Base-by-base conservation (phyloP, 2,888 invertebrate species). In the Drosophila fungiperda region DNA sequence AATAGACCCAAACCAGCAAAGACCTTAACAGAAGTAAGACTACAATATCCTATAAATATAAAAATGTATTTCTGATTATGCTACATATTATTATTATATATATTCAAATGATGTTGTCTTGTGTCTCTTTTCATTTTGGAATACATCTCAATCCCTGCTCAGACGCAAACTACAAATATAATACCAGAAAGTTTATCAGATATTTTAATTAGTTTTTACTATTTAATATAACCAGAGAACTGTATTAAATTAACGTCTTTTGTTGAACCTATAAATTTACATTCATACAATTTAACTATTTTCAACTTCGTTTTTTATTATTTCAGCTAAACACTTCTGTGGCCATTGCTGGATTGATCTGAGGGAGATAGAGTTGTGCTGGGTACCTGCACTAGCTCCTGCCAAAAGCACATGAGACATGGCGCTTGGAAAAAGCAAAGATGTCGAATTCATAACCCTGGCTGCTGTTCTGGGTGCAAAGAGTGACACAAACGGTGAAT, bases 341-440 rank as follows among this genome's bases (percentile, higher is more conserved):
- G 69, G 64, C 32, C 59, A 50, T 55, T 65, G 71, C 78, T 78
- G 71, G 61, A 58, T 29, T n/a, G 60, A 62, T 50, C 38, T 59
- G 12, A 9, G 11, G 7, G 17, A 12, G 12, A 20, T 17, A 23
- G 32, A 32, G 4, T 38, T 48, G 36, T 29, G 12, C 57, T 59
- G 63, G 72, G 36, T 90, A 87, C 91, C 89, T 91, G 86, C 82
- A 78, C 88, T 75, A 58, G 83, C 89, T 52, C 91, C 89, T 20
- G 82, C 73, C 72, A 87, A 65, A 26, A 92, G 81, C 58, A 89
- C 87, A 69, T 87, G 87, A 15, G 92, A 91, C 57, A 92, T 91
- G 45, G 87, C 79, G 60, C 83, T 88, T 42, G 92, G 91, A 77
- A 92, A 92, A 63, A 92, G 83, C 61, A 91, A 68, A n/a, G 86